Conservation (phyloP, 2,797 vertebrate genomes). For the Spheniscus humboldti region DNA sequence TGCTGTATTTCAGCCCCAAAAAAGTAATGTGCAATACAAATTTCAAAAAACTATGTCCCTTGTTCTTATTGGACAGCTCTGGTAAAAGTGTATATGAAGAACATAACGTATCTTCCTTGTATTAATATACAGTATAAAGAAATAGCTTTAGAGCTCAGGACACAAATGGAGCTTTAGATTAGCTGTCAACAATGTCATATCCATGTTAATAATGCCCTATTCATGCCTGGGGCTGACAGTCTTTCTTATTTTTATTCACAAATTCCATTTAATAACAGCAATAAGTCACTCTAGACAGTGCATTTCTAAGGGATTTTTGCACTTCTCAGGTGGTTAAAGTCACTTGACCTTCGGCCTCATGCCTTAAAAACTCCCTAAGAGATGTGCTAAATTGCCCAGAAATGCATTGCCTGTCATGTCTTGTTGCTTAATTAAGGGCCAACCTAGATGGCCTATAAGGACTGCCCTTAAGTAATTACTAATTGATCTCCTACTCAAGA, state of each 20-base stretch:
- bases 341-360: conserved; percentile 76
- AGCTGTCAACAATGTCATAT: conserved; percentile 64
- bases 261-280: conserved; percentile 64
- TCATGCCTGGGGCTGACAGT: conserved; percentile 63
- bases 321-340: conserved; percentile 79
- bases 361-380: conserved; percentile 76
- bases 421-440: conserved; percentile 79
- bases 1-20: not conserved
- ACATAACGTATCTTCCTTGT: not conserved
- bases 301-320: conserved; percentile 72
- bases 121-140: conserved; percentile 1
- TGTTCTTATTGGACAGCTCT: not conserved
- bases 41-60: not conserved
- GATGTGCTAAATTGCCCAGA: conserved; percentile 79
- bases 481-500: conserved; percentile 63
- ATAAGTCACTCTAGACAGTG: conserved; percentile 65
- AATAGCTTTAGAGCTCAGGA: conserved; percentile 11
- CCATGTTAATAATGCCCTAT: conserved; percentile 45
- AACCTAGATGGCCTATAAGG: conserved; percentile 61
- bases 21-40: not conserved
- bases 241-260: conserved; percentile 63
- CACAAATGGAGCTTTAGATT: conserved; percentile 61
- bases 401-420: conserved; percentile 78
- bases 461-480: conserved; percentile 70
- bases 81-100: not conserved